These are phyloP conservation scores for Ichneumon xanthorius DNA, from an alignment of 2,888 invertebrate genomes.

Conservation along the genomic window DNA sequence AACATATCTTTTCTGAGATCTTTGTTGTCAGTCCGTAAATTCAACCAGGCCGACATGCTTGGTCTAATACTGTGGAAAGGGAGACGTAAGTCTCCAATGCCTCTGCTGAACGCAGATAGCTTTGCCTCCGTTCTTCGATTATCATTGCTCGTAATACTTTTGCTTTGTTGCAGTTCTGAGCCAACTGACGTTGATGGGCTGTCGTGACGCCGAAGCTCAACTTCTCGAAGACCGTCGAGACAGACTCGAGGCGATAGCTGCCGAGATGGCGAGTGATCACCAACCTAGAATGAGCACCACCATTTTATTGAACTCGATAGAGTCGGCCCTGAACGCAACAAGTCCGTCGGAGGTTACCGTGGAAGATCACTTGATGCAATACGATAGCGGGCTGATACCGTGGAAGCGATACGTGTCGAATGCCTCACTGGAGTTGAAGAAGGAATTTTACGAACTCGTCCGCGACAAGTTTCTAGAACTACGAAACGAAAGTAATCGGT, in stretches of 20 bases:
- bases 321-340: background rate
- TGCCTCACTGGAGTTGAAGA: background rate
- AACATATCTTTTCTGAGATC: no score
- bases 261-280: background rate
- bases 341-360: background rate
- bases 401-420: background rate
- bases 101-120: no score
- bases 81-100: background rate
- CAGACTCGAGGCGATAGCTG: background rate
- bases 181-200: background rate
- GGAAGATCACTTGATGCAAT: background rate
- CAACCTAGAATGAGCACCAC: no score
- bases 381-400: background rate
- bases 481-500: background rate
- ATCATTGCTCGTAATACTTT: no score
- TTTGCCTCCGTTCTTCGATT: no score
- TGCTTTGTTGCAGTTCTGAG: background rate
- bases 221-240: background rate
- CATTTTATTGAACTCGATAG: background rate
- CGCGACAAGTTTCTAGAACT: background rate
- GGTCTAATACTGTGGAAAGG: background rate
- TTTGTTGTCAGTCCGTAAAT: background rate
- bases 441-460: background rate
- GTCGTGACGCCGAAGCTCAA: background rate
- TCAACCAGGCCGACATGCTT: background rate